Conservation (phyloP, 64 coral and sea anemone species). For the Montipora foliosa region DNA sequence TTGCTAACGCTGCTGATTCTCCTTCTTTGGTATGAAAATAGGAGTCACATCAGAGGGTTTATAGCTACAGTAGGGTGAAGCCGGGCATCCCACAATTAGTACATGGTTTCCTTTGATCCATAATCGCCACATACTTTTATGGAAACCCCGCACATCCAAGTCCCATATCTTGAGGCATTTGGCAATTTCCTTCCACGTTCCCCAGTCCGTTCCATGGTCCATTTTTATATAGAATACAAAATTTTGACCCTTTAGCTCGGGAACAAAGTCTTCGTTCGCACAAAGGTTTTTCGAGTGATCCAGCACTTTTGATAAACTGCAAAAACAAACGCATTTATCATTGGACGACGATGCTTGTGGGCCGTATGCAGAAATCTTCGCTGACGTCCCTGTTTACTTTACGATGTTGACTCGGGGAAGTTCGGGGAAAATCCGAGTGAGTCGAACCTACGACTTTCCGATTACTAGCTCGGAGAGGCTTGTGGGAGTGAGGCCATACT, state of each 20-base stretch:
- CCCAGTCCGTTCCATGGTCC: constrained; percentile 85
- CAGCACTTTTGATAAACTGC: constrained; percentile 51
- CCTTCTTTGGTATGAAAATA: constrained; percentile 87
- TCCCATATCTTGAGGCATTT: constrained; percentile 93
- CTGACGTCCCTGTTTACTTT: too few species aligned
- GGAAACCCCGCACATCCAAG: constrained; percentile 87
- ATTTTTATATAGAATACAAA: constrained; percentile 95
- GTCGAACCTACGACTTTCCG: too few species aligned
- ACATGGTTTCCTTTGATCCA: constrained; percentile 92
- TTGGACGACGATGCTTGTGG: too few species aligned
- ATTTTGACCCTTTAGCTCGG: constrained; percentile 72
- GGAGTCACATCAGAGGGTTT: constrained; percentile 76
- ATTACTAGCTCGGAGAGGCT: too few species aligned
- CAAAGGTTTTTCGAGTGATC: constrained; percentile 66
- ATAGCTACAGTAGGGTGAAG: constrained; percentile 81
- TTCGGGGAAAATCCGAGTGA: too few species aligned
- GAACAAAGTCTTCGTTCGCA: constrained; percentile 73
- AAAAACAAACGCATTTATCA: neutral
- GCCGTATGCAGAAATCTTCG: too few species aligned
- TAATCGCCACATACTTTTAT: constrained; percentile 93
- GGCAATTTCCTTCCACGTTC: constrained; percentile 82
- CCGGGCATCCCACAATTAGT: constrained; percentile 76
- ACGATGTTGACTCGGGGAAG: too few species aligned
- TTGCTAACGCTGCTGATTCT: constrained; percentile 30
- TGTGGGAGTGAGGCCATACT: too few species aligned